Conservation (phyloP, 1,140 invertebrate species). For the Procambarus clarkii region DNA sequence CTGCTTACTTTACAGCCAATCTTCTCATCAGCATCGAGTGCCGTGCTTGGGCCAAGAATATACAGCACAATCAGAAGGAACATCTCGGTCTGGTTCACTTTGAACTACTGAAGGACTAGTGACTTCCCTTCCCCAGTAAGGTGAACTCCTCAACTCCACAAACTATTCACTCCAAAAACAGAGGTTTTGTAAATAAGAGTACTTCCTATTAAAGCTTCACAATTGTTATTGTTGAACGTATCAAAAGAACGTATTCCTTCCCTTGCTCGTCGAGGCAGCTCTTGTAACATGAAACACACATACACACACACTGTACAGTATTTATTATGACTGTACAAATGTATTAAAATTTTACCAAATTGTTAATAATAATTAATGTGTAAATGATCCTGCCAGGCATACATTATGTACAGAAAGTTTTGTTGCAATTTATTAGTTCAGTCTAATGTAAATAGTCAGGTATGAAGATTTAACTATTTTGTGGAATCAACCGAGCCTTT, state of each 20-base stretch:
- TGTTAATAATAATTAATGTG: too few relatives aligned
- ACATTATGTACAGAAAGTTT: not conserved
- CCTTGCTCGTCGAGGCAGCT: too few relatives aligned
- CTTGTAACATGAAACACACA: too few relatives aligned
- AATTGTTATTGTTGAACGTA: too few relatives aligned
- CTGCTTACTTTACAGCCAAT: slow-evolving; percentile 81
- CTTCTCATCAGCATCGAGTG: slow-evolving; percentile 96
- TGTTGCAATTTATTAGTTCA: slow-evolving; percentile 38
- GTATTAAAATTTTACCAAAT: too few relatives aligned
- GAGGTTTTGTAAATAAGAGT: not conserved
- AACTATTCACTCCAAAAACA: not conserved
- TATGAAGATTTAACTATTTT: slow-evolving; percentile 35
- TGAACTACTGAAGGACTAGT: slow-evolving; percentile 95
- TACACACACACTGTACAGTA: too few relatives aligned
- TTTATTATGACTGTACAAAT: too few relatives aligned
- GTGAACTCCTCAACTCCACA: not conserved
- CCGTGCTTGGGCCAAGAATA: slow-evolving; percentile 96
- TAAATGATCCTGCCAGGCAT: too few relatives aligned
- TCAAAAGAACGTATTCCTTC: too few relatives aligned
- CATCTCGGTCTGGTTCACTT: slow-evolving; percentile 95
- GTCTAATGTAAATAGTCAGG: slow-evolving; percentile 53
- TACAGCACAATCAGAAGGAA: slow-evolving; percentile 89
- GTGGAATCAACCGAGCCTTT: slow-evolving; percentile 6
- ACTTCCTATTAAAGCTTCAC: not conserved
- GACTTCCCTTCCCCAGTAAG: too few relatives aligned